These are phyloP conservation scores for Chiroxiphia lanceolata DNA, from an alignment of 2,797 vertebrate genomes.

Conservation along the genomic window DNA sequence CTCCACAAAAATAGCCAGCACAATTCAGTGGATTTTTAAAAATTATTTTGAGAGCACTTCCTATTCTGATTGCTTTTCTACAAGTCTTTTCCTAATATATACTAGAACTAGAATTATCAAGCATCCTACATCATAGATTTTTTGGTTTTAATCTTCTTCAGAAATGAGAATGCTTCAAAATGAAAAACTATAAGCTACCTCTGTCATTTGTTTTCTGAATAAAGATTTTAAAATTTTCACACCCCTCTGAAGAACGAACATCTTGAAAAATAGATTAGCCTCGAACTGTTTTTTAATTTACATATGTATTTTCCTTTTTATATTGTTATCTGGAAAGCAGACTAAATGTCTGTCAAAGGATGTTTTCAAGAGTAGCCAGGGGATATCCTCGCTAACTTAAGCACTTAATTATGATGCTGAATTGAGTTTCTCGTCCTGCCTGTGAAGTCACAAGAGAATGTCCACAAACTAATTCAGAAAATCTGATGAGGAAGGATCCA, in stretches of 20 bases:
- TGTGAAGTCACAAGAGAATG: not conserved
- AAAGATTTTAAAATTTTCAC: not conserved
- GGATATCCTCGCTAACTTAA: not conserved
- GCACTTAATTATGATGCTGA: not conserved
- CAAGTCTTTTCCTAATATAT: not conserved
- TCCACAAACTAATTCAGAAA: not conserved
- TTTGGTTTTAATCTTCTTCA: not conserved
- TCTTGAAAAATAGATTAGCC: not conserved
- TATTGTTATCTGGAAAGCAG: not conserved
- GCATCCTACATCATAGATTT: not conserved
- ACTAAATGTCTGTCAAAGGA: not conserved
- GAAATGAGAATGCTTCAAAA: not conserved
- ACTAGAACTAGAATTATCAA: not conserved
- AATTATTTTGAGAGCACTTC: not conserved
- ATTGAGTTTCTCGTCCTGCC: not conserved
- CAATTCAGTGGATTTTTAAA: not conserved
- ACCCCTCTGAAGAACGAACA: not conserved
- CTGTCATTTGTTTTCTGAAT: not conserved
- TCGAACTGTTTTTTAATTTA: not conserved
- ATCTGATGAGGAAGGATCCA: not conserved
- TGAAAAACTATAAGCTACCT: not conserved
- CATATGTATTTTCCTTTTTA: not conserved
- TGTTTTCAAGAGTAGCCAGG: not conserved
- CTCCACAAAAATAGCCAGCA: not conserved
- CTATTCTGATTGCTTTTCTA: not conserved